Conservation (phyloP, 2,888 invertebrate genomes). For the Drosophila neutralis region DNA sequence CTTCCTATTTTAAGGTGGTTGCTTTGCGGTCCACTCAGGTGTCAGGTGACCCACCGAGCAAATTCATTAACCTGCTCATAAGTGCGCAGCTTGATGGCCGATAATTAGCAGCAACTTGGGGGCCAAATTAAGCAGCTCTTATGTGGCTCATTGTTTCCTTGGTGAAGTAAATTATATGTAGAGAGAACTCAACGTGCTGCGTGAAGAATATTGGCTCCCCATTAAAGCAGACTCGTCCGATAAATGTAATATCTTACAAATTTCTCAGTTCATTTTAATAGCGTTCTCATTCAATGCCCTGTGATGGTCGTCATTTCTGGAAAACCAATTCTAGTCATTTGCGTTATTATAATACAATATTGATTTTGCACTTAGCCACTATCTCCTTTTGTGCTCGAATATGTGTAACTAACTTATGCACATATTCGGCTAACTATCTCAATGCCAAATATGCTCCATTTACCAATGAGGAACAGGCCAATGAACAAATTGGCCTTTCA, state of each 20-base stretch:
- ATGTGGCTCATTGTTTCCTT: constrained; percentile 5
- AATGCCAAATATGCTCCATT: constrained; percentile 22
- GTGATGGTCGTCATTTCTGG: neutral
- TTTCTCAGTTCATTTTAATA: neutral
- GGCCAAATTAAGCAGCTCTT: neutral
- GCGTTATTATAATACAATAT: neutral
- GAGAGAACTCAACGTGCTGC: neutral
- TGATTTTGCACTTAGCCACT: constrained; percentile 10
- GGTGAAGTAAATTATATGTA: neutral
- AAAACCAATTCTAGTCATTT: neutral
- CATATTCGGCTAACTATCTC: neutral
- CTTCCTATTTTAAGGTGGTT: constrained; percentile 46
- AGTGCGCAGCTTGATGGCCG: constrained; percentile 49
- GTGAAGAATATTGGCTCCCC: neutral
- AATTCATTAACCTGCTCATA: constrained; percentile 26
- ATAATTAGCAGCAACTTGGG: constrained; percentile 46
- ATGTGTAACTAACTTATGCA: constrained; percentile 5
- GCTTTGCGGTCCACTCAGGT: constrained; percentile 37
- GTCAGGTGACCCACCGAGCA: constrained; percentile 10
- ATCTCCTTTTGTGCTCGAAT: neutral
- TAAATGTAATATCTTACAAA: neutral
- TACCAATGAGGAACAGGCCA: constrained; percentile 14
- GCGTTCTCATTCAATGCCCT: neutral
- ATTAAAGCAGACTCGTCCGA: neutral
- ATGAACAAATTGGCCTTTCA: constrained; percentile 46